A percentile compares a stretch with the other conserved stretches of the same genome.
These are phyloP conservation scores for Hypothenemus hampei DNA, from an alignment of 1,140 invertebrate species.

Conservation along the genomic window DNA sequence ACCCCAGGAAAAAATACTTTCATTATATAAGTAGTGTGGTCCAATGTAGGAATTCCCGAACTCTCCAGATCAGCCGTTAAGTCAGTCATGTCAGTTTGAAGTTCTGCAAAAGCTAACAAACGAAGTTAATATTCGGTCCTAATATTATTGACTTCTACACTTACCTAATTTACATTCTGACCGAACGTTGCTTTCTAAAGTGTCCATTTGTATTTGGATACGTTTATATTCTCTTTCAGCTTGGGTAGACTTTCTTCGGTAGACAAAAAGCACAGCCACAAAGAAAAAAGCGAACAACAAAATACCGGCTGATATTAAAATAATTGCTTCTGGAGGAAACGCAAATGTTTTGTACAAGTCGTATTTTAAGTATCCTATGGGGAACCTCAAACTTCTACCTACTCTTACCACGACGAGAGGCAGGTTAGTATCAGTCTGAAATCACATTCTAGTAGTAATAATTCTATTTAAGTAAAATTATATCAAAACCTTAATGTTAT, in stretches of 20 bases:
- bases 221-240: conserved; percentile 94
- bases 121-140: neutral
- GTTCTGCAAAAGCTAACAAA: conserved; percentile 86
- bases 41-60: conserved; percentile 91
- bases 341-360: conserved; percentile 79
- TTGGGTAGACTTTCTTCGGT: conserved; percentile 87
- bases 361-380: conserved; percentile 84
- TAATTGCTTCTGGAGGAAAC: conserved; percentile 82
- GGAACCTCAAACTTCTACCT: conserved; percentile 78
- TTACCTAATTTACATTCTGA: conserved; percentile 93
- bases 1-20: conserved; percentile 97
- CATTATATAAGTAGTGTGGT: conserved; percentile 96
- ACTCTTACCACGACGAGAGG: conserved; percentile 87
- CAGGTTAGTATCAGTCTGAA: conserved; percentile 61
- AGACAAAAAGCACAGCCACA: conserved; percentile 80
- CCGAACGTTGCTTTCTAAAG: conserved; percentile 95
- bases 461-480: neutral
- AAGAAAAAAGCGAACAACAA: conserved; percentile 79
- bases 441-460: conserved; percentile 7
- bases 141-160: neutral
- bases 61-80: conserved; percentile 93
- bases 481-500: conserved; percentile 58
- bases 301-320: conserved; percentile 77
- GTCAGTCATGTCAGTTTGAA: conserved; percentile 99
- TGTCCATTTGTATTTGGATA: conserved; percentile 99